Base-by-base conservation (phyloP, 2,113 vertebrate species). In the Scomber colias region DNA sequence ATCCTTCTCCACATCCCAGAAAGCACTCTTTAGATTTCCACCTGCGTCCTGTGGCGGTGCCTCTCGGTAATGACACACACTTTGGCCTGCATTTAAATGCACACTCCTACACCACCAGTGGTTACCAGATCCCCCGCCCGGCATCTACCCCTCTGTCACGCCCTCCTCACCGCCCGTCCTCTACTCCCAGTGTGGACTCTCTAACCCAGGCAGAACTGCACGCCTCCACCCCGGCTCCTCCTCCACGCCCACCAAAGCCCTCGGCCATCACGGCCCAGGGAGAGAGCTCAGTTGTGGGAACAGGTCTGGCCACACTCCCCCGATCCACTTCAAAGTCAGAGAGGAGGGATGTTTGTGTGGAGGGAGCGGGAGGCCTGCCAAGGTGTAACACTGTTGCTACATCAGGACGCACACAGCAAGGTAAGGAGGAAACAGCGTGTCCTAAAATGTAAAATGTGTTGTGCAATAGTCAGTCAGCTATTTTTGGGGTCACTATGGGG, bases 21-120 rank as follows among this genome's bases (percentile, higher is more conserved):
- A 93, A 93, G 50, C 92, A 93, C 84, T 93, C 92, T 3, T 51
- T 93, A 48, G 90, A 93, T 53, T 74, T 92, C 78, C 87, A 89
- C 79, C 85, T 92, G 35, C 79, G 81, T 6, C 84, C 91, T 0
- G 72, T 83, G 19, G 63, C 31, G 0, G 68, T 87, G 0, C 44
- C 82, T 0, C 61, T 84, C 4, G 3, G 8, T 1, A 83, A 76
- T 0, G 72, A 83, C 0, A 0, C 27, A 0, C 84, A 10, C 49
- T 4, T 51, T 7, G 8, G 3, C 31, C 0, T 63, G 68, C 68
- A 70, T 14, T 60, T 31, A 21, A 5, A 27, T 2, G 1, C 11
- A 0, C 77, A 40, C 40, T 57, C 66, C 0, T 5, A 24, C 50
- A 51, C 40, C 59, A 48, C 6, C 19, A 70, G 81, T 0, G 77